Evolutionary conservation across 2,888 invertebrate species (phyloP).

Genomic region (Leptothorax acervorum): DNA sequence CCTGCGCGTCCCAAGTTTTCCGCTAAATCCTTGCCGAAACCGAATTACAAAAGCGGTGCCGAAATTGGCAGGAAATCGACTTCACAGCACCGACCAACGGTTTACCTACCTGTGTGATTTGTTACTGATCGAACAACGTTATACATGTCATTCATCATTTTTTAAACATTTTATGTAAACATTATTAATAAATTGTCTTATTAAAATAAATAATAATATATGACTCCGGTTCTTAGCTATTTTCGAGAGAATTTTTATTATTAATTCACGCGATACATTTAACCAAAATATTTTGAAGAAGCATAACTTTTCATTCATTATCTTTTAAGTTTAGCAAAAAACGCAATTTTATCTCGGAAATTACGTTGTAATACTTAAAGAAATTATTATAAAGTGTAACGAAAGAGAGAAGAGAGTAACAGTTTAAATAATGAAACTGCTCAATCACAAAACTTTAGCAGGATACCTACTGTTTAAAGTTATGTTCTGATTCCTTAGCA

Average conservation of each 20-base stretch:
- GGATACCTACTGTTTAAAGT: background rate
- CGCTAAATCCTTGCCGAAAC: background rate
- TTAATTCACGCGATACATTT: background rate
- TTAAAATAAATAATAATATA: background rate
- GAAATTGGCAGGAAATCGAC: background rate
- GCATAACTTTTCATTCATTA: background rate
- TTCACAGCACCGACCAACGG: background rate
- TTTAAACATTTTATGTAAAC: background rate
- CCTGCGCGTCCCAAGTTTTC: slow-evolving; percentile 2
- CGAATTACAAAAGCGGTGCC: background rate
- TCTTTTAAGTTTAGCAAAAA: background rate
- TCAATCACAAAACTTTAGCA: slow-evolving; percentile 14
- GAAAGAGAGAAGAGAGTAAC: background rate
- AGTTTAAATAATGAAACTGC: slow-evolving; percentile 2
- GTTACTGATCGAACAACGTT: background rate
- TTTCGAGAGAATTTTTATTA: background rate
- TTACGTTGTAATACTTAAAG: background rate
- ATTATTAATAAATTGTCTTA: slow-evolving; percentile 14
- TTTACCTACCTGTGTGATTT: slow-evolving; percentile 7
- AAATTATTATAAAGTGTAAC: background rate
- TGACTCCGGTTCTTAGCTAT: background rate
- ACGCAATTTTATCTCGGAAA: background rate
- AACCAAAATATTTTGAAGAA: background rate
- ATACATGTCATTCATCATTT: background rate
- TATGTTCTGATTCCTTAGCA: background rate